Evolutionary conservation across 2,888 invertebrate species (phyloP).

Genomic region (Parnassius mnemosyne): DNA sequence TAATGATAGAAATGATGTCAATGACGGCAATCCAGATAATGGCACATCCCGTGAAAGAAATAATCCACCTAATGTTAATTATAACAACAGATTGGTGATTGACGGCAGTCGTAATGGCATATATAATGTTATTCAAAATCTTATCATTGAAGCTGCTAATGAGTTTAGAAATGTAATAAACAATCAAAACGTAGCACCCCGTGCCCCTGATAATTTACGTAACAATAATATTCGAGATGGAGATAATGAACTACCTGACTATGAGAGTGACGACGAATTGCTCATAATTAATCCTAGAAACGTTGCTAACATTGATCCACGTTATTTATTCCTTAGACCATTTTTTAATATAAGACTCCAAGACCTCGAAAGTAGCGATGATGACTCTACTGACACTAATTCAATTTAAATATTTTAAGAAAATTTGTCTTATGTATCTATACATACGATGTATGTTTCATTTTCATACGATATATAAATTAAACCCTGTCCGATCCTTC

Average conservation of each 20-base stretch:
- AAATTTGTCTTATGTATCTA: neutral
- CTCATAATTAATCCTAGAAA: neutral
- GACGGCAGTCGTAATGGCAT: no score
- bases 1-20: neutral
- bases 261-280: conserved; percentile 1
- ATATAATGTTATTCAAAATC: neutral
- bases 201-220: neutral
- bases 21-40: neutral
- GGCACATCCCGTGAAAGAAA: neutral
- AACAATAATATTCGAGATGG: neutral
- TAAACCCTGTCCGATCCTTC: no score
- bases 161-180: neutral
- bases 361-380: conserved; percentile 9
- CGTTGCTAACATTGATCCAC: neutral
- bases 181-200: neutral
- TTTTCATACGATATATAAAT: neutral
- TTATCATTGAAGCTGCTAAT: neutral
- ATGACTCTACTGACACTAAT: conserved; percentile 8
- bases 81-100: no score
- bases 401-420: conserved; percentile 1
- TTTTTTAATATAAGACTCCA: neutral
- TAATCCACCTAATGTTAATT: no score
- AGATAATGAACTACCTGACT: conserved; percentile 2
- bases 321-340: neutral
- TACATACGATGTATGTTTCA: neutral